A percentile compares a stretch with the other conserved stretches of the same genome.
These are phyloP conservation scores for Zosterops japonicus DNA, from an alignment of 2,113 vertebrate genomes.

Conservation along the genomic window DNA sequence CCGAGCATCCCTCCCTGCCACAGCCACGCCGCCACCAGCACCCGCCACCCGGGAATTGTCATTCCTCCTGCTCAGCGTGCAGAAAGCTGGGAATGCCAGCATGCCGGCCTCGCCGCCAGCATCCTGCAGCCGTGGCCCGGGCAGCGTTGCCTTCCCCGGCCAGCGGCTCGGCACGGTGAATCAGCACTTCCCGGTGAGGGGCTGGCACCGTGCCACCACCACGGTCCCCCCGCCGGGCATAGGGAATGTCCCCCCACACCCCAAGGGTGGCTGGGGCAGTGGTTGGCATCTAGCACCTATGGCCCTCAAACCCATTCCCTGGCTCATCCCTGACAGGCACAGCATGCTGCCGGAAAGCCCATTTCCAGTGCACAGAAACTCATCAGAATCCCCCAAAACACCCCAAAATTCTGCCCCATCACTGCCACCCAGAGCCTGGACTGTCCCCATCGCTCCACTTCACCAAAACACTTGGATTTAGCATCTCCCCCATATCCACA, in stretches of 20 bases:
- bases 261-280: accelerated
- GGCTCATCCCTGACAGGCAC: background rate
- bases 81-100: background rate
- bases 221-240: accelerated
- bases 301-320: background rate
- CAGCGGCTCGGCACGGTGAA: background rate
- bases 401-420: background rate
- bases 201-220: background rate
- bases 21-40: background rate
- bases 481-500: background rate
- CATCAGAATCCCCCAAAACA: background rate
- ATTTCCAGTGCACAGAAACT: background rate
- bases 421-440: accelerated
- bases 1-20: background rate
- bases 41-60: background rate
- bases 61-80: background rate
- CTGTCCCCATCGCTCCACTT: accelerated
- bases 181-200: conserved; percentile 46
- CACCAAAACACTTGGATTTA: background rate
- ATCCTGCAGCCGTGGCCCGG: background rate
- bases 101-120: background rate
- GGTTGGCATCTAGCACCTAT: background rate
- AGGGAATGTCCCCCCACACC: background rate
- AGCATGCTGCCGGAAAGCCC: accelerated
- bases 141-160: background rate